A percentile compares a stretch with the other conserved stretches of the same genome.
Conservation (phyloP, 2,113 vertebrate genomes). For the Perca flavescens region DNA sequence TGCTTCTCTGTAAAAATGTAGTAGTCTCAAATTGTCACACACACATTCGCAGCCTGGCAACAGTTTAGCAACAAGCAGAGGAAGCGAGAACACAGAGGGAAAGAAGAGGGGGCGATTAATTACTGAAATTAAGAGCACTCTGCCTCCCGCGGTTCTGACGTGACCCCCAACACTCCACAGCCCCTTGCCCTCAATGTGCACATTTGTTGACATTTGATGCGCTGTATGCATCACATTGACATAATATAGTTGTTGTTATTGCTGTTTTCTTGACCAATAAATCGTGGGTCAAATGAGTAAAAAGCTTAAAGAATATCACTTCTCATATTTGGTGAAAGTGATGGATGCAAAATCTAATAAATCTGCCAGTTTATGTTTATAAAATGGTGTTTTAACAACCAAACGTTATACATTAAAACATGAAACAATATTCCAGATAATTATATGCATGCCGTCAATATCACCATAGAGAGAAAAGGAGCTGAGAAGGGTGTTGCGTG, state of each 20-base stretch:
- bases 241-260: no score
- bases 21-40: slow-evolving; percentile 47
- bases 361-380: no score
- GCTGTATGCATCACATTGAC: background rate
- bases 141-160: slow-evolving; percentile 53
- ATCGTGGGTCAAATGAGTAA: no score
- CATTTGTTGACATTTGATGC: slow-evolving; percentile 31
- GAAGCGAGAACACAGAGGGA: slow-evolving; percentile 59
- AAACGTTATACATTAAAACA: background rate
- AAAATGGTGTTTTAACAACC: no score
- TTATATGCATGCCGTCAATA: slow-evolving; percentile 1
- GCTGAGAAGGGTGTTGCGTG: slow-evolving; percentile 22
- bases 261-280: no score
- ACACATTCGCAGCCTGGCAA: slow-evolving; percentile 63
- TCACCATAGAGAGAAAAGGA: slow-evolving; percentile 15
- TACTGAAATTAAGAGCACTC: slow-evolving; percentile 73
- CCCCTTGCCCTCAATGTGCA: slow-evolving; percentile 24
- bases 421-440: background rate
- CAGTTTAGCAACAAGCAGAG: slow-evolving; percentile 64
- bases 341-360: no score
- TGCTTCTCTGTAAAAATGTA: slow-evolving; percentile 58
- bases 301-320: no score
- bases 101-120: slow-evolving; percentile 71
- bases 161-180: slow-evolving; percentile 28
- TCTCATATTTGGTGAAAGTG: no score